A percentile compares a stretch with the other conserved stretches of the same genome.
phyloP scores from a whole-genome alignment of 2,888 invertebrate genomes.

The Lochmaea capreae region DNA sequence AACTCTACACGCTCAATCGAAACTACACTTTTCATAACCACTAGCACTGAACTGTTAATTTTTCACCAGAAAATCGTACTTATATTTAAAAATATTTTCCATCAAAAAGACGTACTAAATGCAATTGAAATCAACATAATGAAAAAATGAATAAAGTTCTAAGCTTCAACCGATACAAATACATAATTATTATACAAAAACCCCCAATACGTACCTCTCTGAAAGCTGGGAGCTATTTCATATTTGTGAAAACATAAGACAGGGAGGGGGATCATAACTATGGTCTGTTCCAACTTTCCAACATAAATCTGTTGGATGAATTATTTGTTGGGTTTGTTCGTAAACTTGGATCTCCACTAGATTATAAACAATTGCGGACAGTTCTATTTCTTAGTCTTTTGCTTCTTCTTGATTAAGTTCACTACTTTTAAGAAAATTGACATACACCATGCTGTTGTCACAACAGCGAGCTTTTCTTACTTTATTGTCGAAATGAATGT shows the following conservation, averaged over 20 bases:
- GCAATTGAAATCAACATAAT: too few species aligned
- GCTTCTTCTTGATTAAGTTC: conserved; percentile 56
- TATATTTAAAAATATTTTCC: too few species aligned
- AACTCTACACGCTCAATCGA: too few species aligned
- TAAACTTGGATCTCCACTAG: conserved; percentile 52
- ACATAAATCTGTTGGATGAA: conserved; percentile 56
- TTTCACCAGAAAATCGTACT: too few species aligned
- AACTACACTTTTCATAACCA: too few species aligned
- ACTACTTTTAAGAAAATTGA: conserved; percentile 56
- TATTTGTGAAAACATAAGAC: conserved; percentile 39
- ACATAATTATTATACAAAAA: neutral
- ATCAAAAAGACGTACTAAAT: too few species aligned
- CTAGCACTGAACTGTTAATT: too few species aligned
- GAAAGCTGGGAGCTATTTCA: conserved; percentile 31
- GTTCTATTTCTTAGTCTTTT: conserved; percentile 44
- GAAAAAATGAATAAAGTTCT: too few species aligned
- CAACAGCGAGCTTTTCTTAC: conserved; percentile 23
- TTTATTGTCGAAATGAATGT: conserved; percentile 3
- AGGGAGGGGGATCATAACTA: conserved; percentile 37
- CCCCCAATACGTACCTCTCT: neutral
- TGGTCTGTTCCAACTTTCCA: conserved; percentile 50
- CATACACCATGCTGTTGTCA: conserved; percentile 41
- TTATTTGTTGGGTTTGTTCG: conserved; percentile 55
- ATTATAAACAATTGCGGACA: conserved; percentile 56
- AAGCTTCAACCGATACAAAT: too few species aligned